Conservation (phyloP, 2,113 vertebrate species). For the Sardina pilchardus region DNA sequence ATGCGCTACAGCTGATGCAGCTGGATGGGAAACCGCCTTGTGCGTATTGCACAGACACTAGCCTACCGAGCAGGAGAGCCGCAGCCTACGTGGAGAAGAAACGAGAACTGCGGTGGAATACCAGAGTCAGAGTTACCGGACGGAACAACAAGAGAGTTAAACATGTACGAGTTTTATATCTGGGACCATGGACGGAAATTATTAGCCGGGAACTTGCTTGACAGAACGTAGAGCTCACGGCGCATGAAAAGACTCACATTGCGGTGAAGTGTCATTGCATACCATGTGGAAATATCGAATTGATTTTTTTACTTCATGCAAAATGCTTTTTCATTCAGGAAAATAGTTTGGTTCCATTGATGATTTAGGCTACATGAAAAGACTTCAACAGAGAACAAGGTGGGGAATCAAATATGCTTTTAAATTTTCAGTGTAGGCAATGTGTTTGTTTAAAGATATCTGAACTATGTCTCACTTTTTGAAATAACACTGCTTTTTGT, state of each 20-base stretch:
- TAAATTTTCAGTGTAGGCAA: background rate
- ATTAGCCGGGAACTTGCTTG: background rate
- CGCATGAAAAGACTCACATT: background rate
- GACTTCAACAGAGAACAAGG: constrained; percentile 5
- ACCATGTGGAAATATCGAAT: background rate
- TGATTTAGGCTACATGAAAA: constrained; percentile 6
- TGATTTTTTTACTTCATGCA: background rate
- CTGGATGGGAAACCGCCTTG: background rate
- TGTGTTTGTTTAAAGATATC: background rate
- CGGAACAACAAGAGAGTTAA: background rate
- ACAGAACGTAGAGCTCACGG: background rate
- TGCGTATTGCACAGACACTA: background rate
- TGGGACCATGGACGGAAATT: background rate
- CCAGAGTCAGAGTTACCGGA: background rate
- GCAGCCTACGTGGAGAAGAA: background rate
- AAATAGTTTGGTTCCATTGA: background rate
- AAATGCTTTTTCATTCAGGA: background rate
- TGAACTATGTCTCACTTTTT: background rate
- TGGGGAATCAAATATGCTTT: background rate
- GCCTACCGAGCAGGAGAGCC: background rate
- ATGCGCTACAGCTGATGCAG: background rate
- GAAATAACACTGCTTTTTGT: background rate
- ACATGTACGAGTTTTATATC: background rate
- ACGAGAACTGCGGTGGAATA: background rate
- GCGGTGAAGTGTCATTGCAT: background rate